Evolutionary conservation across 2,888 invertebrate genomes (phyloP).

Genomic region (Smittia aterrima): DNA sequence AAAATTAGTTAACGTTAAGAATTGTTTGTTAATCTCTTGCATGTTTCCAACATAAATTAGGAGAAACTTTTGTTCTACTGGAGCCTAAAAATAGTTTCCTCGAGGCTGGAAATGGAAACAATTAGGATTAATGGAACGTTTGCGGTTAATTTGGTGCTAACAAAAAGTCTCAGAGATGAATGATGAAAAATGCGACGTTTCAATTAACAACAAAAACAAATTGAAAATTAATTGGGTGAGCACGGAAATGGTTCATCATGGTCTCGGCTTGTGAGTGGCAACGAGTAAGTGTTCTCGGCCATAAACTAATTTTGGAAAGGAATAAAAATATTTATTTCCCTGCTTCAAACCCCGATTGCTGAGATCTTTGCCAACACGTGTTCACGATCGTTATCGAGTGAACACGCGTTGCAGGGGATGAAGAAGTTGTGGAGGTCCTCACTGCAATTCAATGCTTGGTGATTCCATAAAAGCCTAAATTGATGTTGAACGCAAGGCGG

Average conservation of each 20-base stretch:
- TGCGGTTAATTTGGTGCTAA: slow-evolving; percentile 38
- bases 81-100: background rate
- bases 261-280: background rate
- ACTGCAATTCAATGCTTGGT: background rate
- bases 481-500: slow-evolving; percentile 3
- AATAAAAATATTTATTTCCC: slow-evolving; percentile 12
- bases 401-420: slow-evolving; percentile 29
- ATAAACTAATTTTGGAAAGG: slow-evolving; percentile 37
- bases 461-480: slow-evolving; percentile 11
- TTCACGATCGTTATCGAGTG: slow-evolving; percentile 37
- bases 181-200: slow-evolving; percentile 29
- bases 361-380: slow-evolving; percentile 23
- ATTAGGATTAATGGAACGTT: slow-evolving; percentile 38
- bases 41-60: background rate
- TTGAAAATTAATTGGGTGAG: slow-evolving; percentile 40
- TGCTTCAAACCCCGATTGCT: background rate
- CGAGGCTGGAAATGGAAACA: background rate
- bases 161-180: slow-evolving; percentile 1
- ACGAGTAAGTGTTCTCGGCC: slow-evolving; percentile 2
- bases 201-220: slow-evolving; percentile 41
- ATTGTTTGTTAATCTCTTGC: background rate
- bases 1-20: background rate
- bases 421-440: background rate
- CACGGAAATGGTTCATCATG: slow-evolving; percentile 36
- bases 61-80: background rate